A percentile compares a stretch with the other conserved stretches of the same genome.
Conservation (phyloP, 2,113 vertebrate genomes). For the Miniopterus natalensis region DNA sequence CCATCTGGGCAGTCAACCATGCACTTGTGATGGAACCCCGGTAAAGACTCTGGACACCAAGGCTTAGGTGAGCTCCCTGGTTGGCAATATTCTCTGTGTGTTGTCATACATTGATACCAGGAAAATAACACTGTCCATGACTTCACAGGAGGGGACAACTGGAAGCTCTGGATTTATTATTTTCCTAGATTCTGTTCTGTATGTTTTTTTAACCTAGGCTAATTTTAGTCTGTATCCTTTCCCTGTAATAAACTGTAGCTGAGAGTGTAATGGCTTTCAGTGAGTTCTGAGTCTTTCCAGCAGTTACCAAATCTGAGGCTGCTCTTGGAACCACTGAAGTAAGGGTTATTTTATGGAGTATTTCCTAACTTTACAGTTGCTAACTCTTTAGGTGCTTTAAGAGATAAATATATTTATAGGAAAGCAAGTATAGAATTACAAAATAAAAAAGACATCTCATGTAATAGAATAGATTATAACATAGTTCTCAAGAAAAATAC, state of each 20-base stretch:
- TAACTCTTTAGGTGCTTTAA: neutral
- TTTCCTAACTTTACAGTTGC: neutral
- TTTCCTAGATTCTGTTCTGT: neutral
- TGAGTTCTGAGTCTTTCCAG: neutral
- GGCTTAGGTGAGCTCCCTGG: neutral
- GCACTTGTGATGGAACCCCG: neutral
- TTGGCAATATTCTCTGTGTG: neutral
- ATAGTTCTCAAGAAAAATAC: neutral
- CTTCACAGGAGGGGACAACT: neutral
- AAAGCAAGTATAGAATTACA: constrained; percentile 38
- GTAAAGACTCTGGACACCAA: neutral
- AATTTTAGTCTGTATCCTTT: neutral
- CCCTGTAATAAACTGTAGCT: neutral
- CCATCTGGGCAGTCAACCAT: neutral
- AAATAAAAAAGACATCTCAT: neutral
- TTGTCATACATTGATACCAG: neutral
- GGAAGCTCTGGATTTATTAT: neutral
- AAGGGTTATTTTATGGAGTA: neutral
- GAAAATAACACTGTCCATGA: neutral
- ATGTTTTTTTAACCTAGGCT: neutral
- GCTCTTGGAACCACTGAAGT: neutral
- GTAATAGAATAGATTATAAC: neutral
- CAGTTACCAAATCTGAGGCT: neutral
- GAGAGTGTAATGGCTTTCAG: neutral
- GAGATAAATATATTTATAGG: neutral